Base-by-base conservation (phyloP, 2,113 vertebrate species). In the Microtus montanus region DNA sequence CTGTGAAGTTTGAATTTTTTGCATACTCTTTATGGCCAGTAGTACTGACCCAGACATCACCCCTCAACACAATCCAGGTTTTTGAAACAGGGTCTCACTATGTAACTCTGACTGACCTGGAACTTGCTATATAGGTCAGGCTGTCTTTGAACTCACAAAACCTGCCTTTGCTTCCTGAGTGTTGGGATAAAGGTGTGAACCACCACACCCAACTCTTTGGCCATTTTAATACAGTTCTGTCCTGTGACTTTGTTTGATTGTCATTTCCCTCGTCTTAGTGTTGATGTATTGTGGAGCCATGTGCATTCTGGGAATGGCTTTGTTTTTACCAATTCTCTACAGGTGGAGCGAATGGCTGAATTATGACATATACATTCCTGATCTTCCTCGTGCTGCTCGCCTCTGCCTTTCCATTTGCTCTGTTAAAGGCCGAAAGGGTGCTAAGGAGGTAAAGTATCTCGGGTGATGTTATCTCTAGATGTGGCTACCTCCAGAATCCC, bases 381-480 rank as follows among this genome's bases (percentile, higher is more conserved):
- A 99, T 93, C 99, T 99, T 92, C 99, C 99, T 14, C 99, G 99
- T n/a, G 99, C 99, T 68, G 99, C 99, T 96, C 99, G 99, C 73
- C 99, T 99, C 96, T 99, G 99, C 98, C 99, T 99, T 68, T 99
- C 99, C 63, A 99, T 99, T 98, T 99, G 99, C 97, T 99, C 99
- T 61, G 99, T 99, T 41, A 99, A 99, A 97, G 99, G 99, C 95
- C 98, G 99, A 79, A 99, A 99, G 95, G 99, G 99, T 83, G 99
- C 99, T 75, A 99, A 99, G 97, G 99, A 99, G 99, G 99, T 99
- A 98, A 97, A 93, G n/a, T 11, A n/a, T 71, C 84, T 94, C 33
- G 9, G 70, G n/a, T n/a, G n/a, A 73, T 10, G 38, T 10, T 38
- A 38, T 71, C 70, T 71, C 70, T 71, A 71, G 70, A 38, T 38